A percentile compares a stretch with the other conserved stretches of the same genome.
Evolutionary conservation across 64 coral and sea anemone genomes (phyloP).

Genomic region (Porites australiensis): DNA sequence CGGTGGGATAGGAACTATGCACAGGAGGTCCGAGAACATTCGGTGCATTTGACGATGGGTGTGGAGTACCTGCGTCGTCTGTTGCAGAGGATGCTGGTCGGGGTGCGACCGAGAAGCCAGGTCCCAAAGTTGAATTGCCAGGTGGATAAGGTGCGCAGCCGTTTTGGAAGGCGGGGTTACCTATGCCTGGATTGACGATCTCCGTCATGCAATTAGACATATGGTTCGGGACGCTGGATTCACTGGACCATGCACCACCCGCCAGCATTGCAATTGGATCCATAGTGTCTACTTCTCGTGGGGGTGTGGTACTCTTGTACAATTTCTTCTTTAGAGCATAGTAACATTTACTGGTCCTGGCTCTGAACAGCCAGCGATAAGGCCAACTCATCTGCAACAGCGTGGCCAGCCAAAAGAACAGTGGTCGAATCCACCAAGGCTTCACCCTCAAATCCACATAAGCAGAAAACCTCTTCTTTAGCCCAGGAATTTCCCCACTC

Average conservation of each 20-base stretch:
- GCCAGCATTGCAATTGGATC: conserved; percentile 51
- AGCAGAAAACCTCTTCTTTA: conserved; percentile 78
- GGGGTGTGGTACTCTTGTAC: conserved; percentile 43
- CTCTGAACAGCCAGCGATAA: conserved; percentile 80
- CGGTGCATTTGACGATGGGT: neutral
- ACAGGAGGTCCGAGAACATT: neutral
- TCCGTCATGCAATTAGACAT: neutral
- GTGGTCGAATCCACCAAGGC: conserved; percentile 76
- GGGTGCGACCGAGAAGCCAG: neutral
- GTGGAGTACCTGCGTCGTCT: neutral
- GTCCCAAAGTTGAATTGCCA: neutral
- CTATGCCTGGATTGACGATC: neutral
- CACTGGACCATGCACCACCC: neutral
- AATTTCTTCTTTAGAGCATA: conserved; percentile 64
- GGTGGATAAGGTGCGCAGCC: neutral
- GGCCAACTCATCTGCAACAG: conserved; percentile 74
- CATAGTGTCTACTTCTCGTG: conserved; percentile 40
- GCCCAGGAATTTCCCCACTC: conserved; percentile 40
- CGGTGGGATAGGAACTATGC: neutral
- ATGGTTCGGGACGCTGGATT: neutral
- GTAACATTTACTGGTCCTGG: conserved; percentile 69
- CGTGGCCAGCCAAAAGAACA: conserved; percentile 83
- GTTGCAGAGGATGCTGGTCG: neutral
- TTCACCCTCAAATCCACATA: conserved; percentile 50
- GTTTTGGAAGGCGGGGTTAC: neutral